A percentile compares a stretch with the other conserved stretches of the same genome.
Evolutionary conservation across 1,140 invertebrate genomes (phyloP).

Genomic region (Camponotus floridanus): DNA sequence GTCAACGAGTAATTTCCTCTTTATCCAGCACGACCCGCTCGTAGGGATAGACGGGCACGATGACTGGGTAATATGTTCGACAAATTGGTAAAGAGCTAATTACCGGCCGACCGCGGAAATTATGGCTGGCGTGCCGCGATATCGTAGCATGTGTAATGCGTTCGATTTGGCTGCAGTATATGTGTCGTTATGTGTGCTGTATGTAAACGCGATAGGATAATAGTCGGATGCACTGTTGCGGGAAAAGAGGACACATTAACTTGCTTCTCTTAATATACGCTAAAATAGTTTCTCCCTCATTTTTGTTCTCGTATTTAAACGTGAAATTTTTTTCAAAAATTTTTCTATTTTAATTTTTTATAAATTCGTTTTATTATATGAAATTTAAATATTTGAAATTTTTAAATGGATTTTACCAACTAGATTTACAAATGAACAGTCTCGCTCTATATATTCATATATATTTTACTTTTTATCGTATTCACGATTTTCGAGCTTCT

Average conservation of each 20-base stretch:
- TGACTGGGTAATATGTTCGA: constrained; percentile 73
- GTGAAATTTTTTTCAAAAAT: background rate
- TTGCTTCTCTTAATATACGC: background rate
- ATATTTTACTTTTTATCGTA: background rate
- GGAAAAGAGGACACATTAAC: background rate
- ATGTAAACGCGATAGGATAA: constrained; percentile 47
- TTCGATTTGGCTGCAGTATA: constrained; percentile 47
- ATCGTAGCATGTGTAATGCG: constrained; percentile 39
- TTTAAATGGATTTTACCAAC: background rate
- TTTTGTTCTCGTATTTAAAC: background rate
- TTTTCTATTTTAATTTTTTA: background rate
- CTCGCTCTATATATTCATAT: background rate
- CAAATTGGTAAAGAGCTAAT: constrained; percentile 78
- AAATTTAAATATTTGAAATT: background rate
- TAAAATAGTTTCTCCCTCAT: background rate
- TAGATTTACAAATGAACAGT: background rate
- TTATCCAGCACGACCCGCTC: constrained; percentile 69
- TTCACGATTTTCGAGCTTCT: background rate
- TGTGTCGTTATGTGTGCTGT: constrained; percentile 22
- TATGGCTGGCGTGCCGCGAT: constrained; percentile 52
- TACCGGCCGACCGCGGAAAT: constrained; percentile 70
- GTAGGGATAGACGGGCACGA: constrained; percentile 66
- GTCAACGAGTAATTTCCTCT: constrained; percentile 78
- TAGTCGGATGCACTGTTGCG: constrained; percentile 30
- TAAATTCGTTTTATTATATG: background rate